These are phyloP conservation scores for Sporophila hypoxantha DNA, from an alignment of 2,113 vertebrate genomes.

Conservation along the genomic window DNA sequence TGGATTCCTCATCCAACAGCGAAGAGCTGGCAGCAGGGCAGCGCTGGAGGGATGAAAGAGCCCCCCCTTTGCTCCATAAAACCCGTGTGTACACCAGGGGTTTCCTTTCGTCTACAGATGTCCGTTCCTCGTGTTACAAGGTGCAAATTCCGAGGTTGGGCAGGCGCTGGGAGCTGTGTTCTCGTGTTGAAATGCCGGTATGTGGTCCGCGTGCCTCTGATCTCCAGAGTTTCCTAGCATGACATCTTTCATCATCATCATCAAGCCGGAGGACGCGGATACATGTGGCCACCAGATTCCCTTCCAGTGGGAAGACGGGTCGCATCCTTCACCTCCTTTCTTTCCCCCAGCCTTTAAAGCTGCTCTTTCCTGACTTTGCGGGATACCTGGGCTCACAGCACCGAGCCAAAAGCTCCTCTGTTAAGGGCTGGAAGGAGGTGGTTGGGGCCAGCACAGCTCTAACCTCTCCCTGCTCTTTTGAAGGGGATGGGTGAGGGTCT, in stretches of 20 bases:
- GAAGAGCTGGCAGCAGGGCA: conserved; percentile 1
- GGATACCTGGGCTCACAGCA: not conserved
- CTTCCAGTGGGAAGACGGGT: conserved; percentile 51
- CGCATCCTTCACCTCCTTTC: conserved; percentile 59
- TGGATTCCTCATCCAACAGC: not conserved
- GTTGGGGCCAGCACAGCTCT: not conserved
- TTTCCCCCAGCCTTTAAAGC: conserved; percentile 60
- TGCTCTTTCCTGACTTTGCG: not conserved
- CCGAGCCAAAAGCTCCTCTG: not conserved
- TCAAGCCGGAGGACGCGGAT: conserved; percentile 42
- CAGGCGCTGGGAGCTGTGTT: conserved; percentile 54
- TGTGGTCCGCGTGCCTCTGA: conserved; percentile 52
- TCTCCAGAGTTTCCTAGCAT: conserved; percentile 57
- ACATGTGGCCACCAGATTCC: conserved; percentile 76
- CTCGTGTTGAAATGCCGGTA: conserved; percentile 54
- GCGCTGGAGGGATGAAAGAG: not conserved
- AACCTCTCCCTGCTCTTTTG: conserved; percentile 4
- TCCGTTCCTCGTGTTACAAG: conserved; percentile 48
- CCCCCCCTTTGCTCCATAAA: not conserved
- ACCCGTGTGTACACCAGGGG: conserved; percentile 19
- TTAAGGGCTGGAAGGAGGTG: not conserved
- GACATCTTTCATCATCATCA: conserved; percentile 69
- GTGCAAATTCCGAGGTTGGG: conserved; percentile 42
- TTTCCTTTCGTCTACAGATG: conserved; percentile 52
- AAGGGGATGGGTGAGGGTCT: not conserved